phyloP scores from a whole-genome alignment of 2,888 invertebrate genomes.

The Rhodophaea formosa region DNA sequence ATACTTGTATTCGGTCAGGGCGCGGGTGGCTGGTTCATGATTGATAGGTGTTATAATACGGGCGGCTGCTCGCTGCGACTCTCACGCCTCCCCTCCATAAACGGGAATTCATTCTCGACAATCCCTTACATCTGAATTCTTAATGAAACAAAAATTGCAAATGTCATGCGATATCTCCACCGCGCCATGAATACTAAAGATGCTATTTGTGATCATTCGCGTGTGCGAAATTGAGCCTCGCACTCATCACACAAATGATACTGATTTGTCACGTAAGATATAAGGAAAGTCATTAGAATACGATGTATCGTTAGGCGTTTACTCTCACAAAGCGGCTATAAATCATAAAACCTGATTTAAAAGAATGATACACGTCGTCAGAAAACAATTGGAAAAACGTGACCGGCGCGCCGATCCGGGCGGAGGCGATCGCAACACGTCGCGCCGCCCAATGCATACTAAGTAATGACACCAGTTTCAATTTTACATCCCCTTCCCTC shows the following conservation, averaged over 20 bases:
- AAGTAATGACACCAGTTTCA: slow-evolving; percentile 74
- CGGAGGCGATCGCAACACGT: slow-evolving; percentile 65
- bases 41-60: slow-evolving; percentile 47
- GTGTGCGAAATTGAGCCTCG: slow-evolving; percentile 66
- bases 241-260: slow-evolving; percentile 63
- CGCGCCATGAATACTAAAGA: slow-evolving; percentile 78
- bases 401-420: slow-evolving; percentile 63
- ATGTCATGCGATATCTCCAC: slow-evolving; percentile 70
- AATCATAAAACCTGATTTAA: slow-evolving; percentile 74
- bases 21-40: slow-evolving; percentile 37
- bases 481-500: slow-evolving; percentile 61
- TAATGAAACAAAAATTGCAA: slow-evolving; percentile 80
- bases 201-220: slow-evolving; percentile 71
- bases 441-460: slow-evolving; percentile 76
- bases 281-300: slow-evolving; percentile 45
- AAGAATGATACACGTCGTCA: slow-evolving; percentile 79
- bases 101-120: slow-evolving; percentile 61
- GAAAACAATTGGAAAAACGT: slow-evolving; percentile 79
- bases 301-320: slow-evolving; percentile 41
- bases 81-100: slow-evolving; percentile 35
- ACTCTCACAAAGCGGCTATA: slow-evolving; percentile 49
- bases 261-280: slow-evolving; percentile 60
- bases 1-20: slow-evolving; percentile 38
- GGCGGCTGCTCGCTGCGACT: slow-evolving; percentile 24
- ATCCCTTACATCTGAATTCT: slow-evolving; percentile 74